Evolutionary conservation across 2,797 vertebrate genomes (phyloP), one percentile per base, ranked within the genome.

Genomic region (Lacerta bilineata): DNA sequence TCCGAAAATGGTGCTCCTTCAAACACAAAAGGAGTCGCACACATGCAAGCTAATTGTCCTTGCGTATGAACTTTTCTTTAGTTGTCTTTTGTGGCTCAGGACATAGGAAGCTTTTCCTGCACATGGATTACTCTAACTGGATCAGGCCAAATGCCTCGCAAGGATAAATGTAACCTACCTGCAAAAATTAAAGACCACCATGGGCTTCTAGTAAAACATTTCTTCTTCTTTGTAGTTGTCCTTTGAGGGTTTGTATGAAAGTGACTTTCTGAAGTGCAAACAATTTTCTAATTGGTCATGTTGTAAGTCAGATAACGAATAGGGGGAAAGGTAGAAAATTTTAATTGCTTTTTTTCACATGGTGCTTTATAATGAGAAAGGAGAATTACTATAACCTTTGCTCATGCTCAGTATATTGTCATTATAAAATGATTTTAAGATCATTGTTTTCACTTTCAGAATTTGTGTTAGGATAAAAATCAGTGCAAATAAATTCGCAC

Each of bases 311-410:
- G 96, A 97, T 97, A 98, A 97, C 97, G 98, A 98, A 98, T 98
- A 97, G 91, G 90, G 39, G 87, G 29, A 41, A 98, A 98, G 97
- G 94, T 97, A 97, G 97, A 95, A 94, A 97, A 98, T 97, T 98
- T 98, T 98, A 99, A 98, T 98, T 98, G 97, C 97, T 97, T 98
- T 98, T 98, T 98, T 99, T 98, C 96, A 96, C 97, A 96, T 97
- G 97, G 94, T 97, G 96, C 97, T 97, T 96, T 97, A 97, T 98
- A 98, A 98, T 98, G 97, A 98, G 97, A 98, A 97, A 97, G 96
- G 97, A 97, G 97, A 97, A 98, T 98, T 98, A 98, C 96, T 95
- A 96, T 96, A 97, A 97, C 97, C 96, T 97, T 98, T 97, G 97
- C 97, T 98, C 97, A 97, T 95, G 96, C 96, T 95, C 98, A 96